Conservation (phyloP, 2,888 invertebrate genomes). For the Sialis fuliginosa region DNA sequence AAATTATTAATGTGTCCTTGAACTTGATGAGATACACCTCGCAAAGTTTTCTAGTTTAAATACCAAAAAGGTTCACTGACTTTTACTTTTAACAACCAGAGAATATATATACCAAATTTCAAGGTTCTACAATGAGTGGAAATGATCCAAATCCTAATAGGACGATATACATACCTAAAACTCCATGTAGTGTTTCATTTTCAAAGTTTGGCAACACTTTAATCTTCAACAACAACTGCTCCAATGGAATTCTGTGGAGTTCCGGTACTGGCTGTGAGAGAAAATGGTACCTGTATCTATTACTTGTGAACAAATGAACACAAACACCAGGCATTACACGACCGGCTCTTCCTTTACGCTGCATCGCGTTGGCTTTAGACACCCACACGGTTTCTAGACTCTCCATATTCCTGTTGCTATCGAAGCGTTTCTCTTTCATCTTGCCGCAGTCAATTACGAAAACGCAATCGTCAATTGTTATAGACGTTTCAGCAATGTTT, state of each 20-base stretch:
- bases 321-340: slow-evolving; percentile 78
- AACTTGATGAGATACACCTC: too few relatives aligned
- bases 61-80: too few relatives aligned
- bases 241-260: slow-evolving; percentile 75
- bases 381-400: slow-evolving; percentile 79
- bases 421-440: slow-evolving; percentile 79
- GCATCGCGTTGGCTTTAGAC: slow-evolving; percentile 75
- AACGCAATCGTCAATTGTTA: slow-evolving; percentile 91
- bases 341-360: slow-evolving; percentile 80
- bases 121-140: too few relatives aligned
- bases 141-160: too few relatives aligned
- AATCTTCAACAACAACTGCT: slow-evolving; percentile 59
- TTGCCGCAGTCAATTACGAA: slow-evolving; percentile 84
- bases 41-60: too few relatives aligned
- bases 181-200: slow-evolving; percentile 30
- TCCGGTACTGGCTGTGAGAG: slow-evolving; percentile 69
- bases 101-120: too few relatives aligned
- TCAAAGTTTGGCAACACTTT: slow-evolving; percentile 43
- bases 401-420: slow-evolving; percentile 72
- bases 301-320: slow-evolving; percentile 68
- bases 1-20: too few relatives aligned
- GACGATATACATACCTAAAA: too few relatives aligned
- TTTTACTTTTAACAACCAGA: too few relatives aligned
- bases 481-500: slow-evolving; percentile 89
- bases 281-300: slow-evolving; percentile 46